These are phyloP conservation scores for Catamblyrhynchus diadema DNA, from an alignment of 2,797 vertebrate genomes.

Conservation along the genomic window DNA sequence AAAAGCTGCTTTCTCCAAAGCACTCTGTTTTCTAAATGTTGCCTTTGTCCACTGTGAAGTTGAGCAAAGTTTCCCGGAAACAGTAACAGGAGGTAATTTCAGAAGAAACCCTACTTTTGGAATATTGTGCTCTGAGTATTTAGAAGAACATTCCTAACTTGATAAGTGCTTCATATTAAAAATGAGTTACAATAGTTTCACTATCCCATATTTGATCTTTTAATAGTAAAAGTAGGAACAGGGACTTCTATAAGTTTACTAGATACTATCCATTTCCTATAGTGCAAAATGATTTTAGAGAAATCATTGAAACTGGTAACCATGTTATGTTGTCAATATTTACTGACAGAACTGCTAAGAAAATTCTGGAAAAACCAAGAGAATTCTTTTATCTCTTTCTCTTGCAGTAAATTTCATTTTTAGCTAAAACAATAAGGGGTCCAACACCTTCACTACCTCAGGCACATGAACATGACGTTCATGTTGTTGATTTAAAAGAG, in stretches of 20 bases:
- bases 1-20: neutral
- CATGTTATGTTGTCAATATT: neutral
- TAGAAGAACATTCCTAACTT: neutral
- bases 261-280: neutral
- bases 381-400: neutral
- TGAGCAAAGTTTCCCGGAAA: neutral
- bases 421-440: neutral
- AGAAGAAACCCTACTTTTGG: neutral
- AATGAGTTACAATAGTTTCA: neutral
- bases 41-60: neutral
- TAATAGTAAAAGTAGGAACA: neutral
- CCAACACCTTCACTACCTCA: neutral
- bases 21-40: neutral
- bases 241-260: neutral
- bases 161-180: neutral
- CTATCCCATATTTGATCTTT: neutral
- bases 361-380: neutral
- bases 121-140: neutral
- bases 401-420: neutral
- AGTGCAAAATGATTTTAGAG: neutral
- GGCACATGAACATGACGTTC: rapidly evolving
- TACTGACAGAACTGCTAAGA: neutral
- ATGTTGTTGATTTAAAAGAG: neutral
- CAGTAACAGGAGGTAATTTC: neutral
- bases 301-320: neutral